phyloP scores from a whole-genome alignment of 2,113 vertebrate species.

The Epinephelus moara region DNA sequence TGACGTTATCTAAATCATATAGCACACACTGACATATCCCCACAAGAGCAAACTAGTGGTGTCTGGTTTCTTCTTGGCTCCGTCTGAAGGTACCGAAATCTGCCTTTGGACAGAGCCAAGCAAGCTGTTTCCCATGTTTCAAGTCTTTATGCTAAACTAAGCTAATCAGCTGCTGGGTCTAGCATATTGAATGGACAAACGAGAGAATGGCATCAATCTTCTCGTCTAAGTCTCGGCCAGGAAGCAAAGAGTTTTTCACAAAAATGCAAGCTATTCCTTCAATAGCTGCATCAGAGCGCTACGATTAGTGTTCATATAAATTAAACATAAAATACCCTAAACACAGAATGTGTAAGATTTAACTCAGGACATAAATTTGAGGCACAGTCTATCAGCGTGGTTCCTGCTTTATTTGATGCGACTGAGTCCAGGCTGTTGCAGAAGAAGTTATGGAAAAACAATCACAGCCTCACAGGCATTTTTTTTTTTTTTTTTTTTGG shows the following conservation, averaged over 20 bases:
- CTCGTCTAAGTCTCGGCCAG: not conserved
- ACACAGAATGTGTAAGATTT: constrained; percentile 16
- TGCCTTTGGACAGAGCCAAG: not conserved
- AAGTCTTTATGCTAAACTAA: not conserved
- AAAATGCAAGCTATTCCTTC: not conserved
- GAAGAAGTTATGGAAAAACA: constrained; percentile 56
- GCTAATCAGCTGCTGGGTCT: not conserved
- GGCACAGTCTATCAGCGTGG: not conserved
- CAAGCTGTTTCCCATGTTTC: not conserved
- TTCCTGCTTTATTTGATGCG: constrained; percentile 42
- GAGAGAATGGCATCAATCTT: not conserved
- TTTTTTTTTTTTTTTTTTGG: constrained; percentile 48
- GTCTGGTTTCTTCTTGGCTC: not conserved
- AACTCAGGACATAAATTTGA: constrained; percentile 22
- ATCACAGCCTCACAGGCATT: constrained; percentile 36
- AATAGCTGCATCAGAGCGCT: not conserved
- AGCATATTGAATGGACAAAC: not conserved
- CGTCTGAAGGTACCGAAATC: no score
- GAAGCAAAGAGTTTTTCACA: not conserved
- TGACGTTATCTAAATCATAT: not conserved
- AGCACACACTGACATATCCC: not conserved
- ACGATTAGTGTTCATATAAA: not conserved
- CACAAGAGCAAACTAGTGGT: not conserved
- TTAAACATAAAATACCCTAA: not conserved
- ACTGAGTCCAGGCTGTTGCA: constrained; percentile 26